Evolutionary conservation across 2,888 invertebrate genomes (phyloP), one percentile per base, ranked within the genome.

Genomic region (Ophraella communa): DNA sequence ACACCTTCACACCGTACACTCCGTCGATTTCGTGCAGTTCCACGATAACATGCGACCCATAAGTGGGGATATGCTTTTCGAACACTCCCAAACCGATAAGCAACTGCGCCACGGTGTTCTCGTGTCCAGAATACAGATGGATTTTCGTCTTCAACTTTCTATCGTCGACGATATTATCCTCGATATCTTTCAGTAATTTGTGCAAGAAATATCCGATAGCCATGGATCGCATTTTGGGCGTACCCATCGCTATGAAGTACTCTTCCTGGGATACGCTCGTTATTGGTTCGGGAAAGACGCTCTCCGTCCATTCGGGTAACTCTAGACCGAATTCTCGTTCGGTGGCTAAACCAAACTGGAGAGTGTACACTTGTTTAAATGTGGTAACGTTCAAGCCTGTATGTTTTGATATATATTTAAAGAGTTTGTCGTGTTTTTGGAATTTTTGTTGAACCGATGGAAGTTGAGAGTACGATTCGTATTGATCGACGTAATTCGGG

Each of bases 311-410:
- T 11, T 72, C 64, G 1, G 84, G 84, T 20, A 84, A 68, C 7
- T 72, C 44, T 10, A 83, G 70, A 52, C 80, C 79, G 69, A 76
- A 75, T 27, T 78, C 78, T 51, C 87, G 87, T 82, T 90, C 88
- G 0, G 89, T 88, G 67, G 84, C 79, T 23, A 89, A 74, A 0
- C 88, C 88, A 58, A 86, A 84, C 71, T 87, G 88, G 1, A 89
- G 74, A 20, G 86, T 86, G 65, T 87, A 86, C 4, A 88, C 83
- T 72, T 88, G 87, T 45, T 85, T 85, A 0, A 87, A 84, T 35
- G 81, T 82, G 1, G 78, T 79, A 1, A 89, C 83, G n/a, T 78
- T 76, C 69, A 83, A 74, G 2, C 88, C 88, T 0, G 86, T 85
- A 3, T 83, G 75, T 45, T 80, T 73, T 0, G 84, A 79, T 47